Percentiles rank a stretch among this genome's conserved stretches.
These are phyloP conservation scores for Antennarius striatus DNA, from an alignment of 2,113 vertebrate genomes.

Conservation along the genomic window DNA sequence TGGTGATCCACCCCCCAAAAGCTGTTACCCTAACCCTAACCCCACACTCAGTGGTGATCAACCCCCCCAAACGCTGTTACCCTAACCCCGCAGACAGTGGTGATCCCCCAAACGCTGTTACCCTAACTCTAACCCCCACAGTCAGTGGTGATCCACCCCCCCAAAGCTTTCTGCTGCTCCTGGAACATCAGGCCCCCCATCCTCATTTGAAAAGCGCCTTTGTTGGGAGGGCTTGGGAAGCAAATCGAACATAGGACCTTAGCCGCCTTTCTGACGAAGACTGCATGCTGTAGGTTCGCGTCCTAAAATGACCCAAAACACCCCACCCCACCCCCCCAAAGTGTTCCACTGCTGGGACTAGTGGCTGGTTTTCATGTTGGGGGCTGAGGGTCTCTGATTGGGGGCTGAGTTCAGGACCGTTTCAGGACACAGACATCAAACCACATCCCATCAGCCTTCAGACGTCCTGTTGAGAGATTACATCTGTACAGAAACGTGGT, in stretches of 20 bases:
- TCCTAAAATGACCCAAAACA: conserved; percentile 43
- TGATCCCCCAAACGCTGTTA: conserved; percentile 41
- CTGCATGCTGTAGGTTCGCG: conserved; percentile 38
- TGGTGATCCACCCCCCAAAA: conserved; percentile 30
- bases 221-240: conserved; percentile 65
- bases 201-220: conserved; percentile 73
- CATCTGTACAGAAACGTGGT: too few relatives aligned
- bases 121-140: conserved; percentile 10
- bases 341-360: conserved; percentile 30
- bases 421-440: conserved; percentile 19
- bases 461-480: too few relatives aligned
- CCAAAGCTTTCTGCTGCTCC: conserved; percentile 44
- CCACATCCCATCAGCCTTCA: background rate
- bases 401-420: conserved; percentile 35
- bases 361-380: background rate
- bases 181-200: conserved; percentile 50
- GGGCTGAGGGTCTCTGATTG: conserved; percentile 13
- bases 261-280: conserved; percentile 27
- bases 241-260: conserved; percentile 28
- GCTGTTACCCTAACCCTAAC: too few relatives aligned
- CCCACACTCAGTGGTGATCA: conserved; percentile 54
- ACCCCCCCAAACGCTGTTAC: too few relatives aligned
- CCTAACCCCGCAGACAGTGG: conserved; percentile 50
- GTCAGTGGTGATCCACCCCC: conserved; percentile 61
- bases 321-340: conserved; percentile 27